Base-by-base conservation (phyloP, 2,888 invertebrate species). In the Leptinotarsa tumamoca region DNA sequence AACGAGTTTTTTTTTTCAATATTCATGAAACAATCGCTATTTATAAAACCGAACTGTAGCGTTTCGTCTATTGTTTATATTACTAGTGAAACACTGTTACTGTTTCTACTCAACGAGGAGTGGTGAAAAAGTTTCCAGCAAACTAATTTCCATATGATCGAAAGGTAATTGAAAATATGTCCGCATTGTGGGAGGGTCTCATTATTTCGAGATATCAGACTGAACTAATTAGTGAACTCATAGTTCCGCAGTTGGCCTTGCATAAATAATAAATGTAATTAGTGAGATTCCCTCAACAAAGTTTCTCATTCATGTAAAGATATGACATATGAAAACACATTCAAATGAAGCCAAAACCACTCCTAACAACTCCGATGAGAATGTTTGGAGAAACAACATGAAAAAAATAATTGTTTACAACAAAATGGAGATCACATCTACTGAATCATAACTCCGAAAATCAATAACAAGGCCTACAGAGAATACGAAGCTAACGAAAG, bases 201-300 rank as follows among this genome's bases (percentile, higher is more conserved):
- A 23, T 21, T 58, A 58, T 58, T 58, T 23, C 58, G 33, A 63
- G 43, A 63, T 63, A 63, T 27, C 63, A 33, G 17, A 4, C n/a
- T 33, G 5, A 43, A 63, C 63, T 63, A 63, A 63, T 63, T 63
- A 63, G 63, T 43, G n/a, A 43, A 63, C 33, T 33, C 63, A 17
- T 63, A 43, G 5, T 63, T 27, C n/a, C 43, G 33, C 15, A 7
- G 63, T 43, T 33, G 63, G 63, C 33, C 63, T 33, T 43, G 43
- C 63, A 14, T 43, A 33, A 33, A 63, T 63, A 43, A 17, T 4
- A 58, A 58, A 58, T 58, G 23, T 58, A 58, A 58, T 58, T 58
- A 58, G 21, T 23, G 4, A 4, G 58, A 23, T 4, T 58, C 58
- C 58, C 23, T 17, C 23, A 58, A 58, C 23, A 58, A 15, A 58